Percentiles rank a stretch among this genome's conserved stretches.
phyloP scores from a whole-genome alignment of 2,797 vertebrate genomes.

The Eleutherodactylus coqui region DNA sequence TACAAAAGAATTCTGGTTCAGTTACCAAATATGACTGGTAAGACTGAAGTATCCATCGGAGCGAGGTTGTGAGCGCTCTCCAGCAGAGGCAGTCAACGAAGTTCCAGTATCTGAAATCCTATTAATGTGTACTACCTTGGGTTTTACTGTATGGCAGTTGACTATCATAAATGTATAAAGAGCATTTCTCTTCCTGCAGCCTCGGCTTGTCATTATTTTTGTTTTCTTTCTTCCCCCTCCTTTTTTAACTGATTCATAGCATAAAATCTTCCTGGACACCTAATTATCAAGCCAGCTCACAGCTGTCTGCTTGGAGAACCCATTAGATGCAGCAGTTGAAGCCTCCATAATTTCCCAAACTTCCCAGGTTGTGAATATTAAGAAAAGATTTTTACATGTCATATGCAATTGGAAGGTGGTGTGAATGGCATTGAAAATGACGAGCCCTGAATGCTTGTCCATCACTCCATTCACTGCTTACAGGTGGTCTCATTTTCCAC shows the following conservation, averaged over 20 bases:
- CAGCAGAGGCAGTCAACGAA: conserved; percentile 22
- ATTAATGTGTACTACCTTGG: conserved; percentile 53
- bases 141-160: conserved; percentile 65
- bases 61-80: conserved; percentile 25
- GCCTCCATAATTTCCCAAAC: conserved; percentile 90
- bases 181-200: conserved; percentile 77
- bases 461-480: conserved; percentile 99
- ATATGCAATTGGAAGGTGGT: conserved; percentile 87
- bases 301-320: conserved; percentile 96
- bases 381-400: conserved; percentile 99
- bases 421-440: conserved; percentile 91
- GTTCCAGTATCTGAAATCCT: conserved; percentile 31
- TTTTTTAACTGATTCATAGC: conserved; percentile 84
- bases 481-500: conserved; percentile 99
- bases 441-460: conserved; percentile 97
- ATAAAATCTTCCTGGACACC: conserved; percentile 91
- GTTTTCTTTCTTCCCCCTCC: conserved; percentile 74
- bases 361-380: conserved; percentile 97
- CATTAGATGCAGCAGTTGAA: conserved; percentile 96
- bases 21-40: background rate
- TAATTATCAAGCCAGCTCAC: conserved; percentile 95
- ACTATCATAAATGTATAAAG: conserved; percentile 73
- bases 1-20: background rate
- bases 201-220: conserved; percentile 82
- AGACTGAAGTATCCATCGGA: background rate